A percentile compares a stretch with the other conserved stretches of the same genome.
These are phyloP conservation scores for Magallana nippona DNA, from an alignment of 2,888 invertebrate species.

Conservation along the genomic window DNA sequence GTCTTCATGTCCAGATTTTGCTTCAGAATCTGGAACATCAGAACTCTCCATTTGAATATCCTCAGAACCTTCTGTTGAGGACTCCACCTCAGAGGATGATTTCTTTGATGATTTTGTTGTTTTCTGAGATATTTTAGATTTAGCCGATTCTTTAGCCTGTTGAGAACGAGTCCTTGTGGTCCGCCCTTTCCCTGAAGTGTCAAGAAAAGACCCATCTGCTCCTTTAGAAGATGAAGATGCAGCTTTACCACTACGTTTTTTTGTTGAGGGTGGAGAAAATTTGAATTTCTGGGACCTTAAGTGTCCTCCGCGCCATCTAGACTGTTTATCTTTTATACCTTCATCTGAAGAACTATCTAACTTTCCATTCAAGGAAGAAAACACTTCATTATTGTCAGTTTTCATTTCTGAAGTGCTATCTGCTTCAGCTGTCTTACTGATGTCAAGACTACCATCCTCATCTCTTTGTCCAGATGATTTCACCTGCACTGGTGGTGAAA, in stretches of 20 bases:
- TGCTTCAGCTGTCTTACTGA: conserved; percentile 27
- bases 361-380: conserved; percentile 23
- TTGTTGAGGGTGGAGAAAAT: conserved; percentile 37
- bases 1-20: conserved; percentile 48
- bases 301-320: not conserved
- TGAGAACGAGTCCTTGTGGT: not conserved
- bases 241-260: not conserved
- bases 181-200: not conserved
- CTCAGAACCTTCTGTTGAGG: not conserved
- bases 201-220: conserved; percentile 8
- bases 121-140: conserved; percentile 19
- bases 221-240: not conserved
- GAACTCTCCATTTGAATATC: not conserved
- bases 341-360: conserved; percentile 7
- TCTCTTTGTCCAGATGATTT: not conserved
- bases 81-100: not conserved
- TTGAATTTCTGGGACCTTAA: conserved; percentile 31
- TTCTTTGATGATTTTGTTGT: not conserved
- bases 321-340: not conserved
- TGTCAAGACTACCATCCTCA: not conserved
- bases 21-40: conserved; percentile 49
- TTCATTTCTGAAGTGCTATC: conserved; percentile 33
- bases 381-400: conserved; percentile 46
- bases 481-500: conserved; percentile 40
- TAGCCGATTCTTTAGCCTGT: not conserved